phyloP scores from a whole-genome alignment of 1,140 invertebrate genomes.

The Drusus annulatus region DNA sequence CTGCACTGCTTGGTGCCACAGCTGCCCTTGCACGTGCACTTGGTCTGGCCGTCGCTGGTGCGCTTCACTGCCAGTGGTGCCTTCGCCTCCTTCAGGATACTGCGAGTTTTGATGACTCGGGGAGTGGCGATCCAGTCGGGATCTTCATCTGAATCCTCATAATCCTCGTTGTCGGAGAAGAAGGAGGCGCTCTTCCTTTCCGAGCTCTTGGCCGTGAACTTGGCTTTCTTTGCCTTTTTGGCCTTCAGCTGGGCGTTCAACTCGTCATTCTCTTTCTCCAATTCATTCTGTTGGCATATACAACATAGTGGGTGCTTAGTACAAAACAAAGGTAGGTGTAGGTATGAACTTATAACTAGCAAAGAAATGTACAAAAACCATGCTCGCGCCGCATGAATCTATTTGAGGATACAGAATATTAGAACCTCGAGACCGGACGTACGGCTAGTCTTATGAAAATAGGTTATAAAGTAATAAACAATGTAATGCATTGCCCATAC shows the following conservation, averaged over 20 bases:
- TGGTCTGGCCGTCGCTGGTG: constrained; percentile 69
- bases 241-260: constrained; percentile 62
- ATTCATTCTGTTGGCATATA: constrained; percentile 64
- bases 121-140: constrained; percentile 81
- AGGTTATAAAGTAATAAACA: too few species aligned
- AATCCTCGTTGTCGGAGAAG: constrained; percentile 63
- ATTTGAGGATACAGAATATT: too few species aligned
- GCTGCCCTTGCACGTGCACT: constrained; percentile 75
- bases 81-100: constrained; percentile 17
- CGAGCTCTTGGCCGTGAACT: constrained; percentile 55
- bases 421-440: too few species aligned
- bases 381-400: too few species aligned
- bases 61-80: constrained; percentile 64
- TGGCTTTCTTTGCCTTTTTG: constrained; percentile 61
- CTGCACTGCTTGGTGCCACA: constrained; percentile 74
- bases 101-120: constrained; percentile 56
- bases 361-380: too few species aligned
- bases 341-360: too few species aligned
- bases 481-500: too few species aligned
- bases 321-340: too few species aligned
- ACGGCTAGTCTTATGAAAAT: too few species aligned
- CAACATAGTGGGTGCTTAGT: too few species aligned
- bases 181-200: constrained; percentile 27
- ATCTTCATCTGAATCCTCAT: constrained; percentile 74
- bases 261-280: constrained; percentile 66